Evolutionary conservation across 2,113 vertebrate species (phyloP).

Genomic region (Alouatta palliata): DNA sequence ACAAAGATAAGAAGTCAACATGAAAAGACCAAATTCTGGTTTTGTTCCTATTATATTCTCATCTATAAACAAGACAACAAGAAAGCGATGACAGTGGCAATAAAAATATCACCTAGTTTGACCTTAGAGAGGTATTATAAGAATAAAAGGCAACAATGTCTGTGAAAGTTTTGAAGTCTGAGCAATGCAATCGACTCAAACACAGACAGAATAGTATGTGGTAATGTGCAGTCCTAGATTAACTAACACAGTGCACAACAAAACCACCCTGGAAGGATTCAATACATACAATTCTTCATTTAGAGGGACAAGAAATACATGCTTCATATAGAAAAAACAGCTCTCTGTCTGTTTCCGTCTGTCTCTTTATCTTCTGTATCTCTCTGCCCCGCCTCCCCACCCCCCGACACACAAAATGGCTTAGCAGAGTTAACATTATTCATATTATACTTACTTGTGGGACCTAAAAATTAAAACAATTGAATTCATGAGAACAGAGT

Average conservation of each 20-base stretch:
- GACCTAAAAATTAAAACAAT: too few relatives aligned
- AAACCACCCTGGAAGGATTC: background rate
- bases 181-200: too few relatives aligned
- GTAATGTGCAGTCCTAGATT: accelerated
- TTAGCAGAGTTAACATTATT: background rate
- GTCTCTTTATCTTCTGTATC: background rate
- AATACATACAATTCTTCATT: background rate
- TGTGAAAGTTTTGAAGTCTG: background rate
- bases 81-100: accelerated
- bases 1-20: accelerated
- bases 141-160: accelerated
- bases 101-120: too few relatives aligned
- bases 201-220: too few relatives aligned
- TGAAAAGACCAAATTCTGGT: background rate
- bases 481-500: too few relatives aligned
- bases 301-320: background rate
- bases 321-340: background rate
- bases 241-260: accelerated
- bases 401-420: background rate
- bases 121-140: accelerated
- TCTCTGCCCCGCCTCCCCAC: too few relatives aligned
- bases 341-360: background rate
- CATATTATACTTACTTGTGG: too few relatives aligned
- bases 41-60: background rate
- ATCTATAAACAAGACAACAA: background rate